Base-by-base conservation (phyloP, 2,888 invertebrate species). In the Chironomus riparius region DNA sequence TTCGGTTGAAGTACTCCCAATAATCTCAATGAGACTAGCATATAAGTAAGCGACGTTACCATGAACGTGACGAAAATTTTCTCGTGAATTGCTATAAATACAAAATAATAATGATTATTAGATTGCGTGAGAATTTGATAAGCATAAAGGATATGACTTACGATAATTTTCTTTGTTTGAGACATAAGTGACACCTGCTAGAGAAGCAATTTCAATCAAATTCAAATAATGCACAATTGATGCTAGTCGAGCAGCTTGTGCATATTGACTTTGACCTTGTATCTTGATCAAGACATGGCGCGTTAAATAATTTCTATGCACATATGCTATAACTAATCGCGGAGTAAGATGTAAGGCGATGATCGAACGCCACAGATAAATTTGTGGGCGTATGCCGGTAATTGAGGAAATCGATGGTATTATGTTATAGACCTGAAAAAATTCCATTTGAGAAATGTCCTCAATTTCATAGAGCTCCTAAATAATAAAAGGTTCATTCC, bases 321-420 rank as follows among this genome's bases (percentile, higher is more conserved):
- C 90, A 79, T 92, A 90, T 78, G 95, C 94, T 82, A 96, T 92
- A 80, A 95, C 89, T 83, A 95, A 88, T 82, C 96, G 90, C 80
- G 97, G 97, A 81, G 95, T 93, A 83, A 95, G 90, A 82, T 96
- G 96, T 81, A 96, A 88, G 78, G 95, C 96, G 81, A 96, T 92
- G 22, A 68, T 47, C 22, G 62, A 90, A 80, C 96, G 88, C 96
- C 97, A 97, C 80, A 96, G 86, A 85, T 97, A 96, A 80, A 93
- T 88, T 85, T 96, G 95, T 28, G 97, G 96, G 81, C 93, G 93
- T 79, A 96, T 91, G 73, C 96, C 96, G 78, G 96, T 97, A 83
- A 97, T 94, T 79, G 97, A 94, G 88, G 95, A 96, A 86, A 96
- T 95, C 80, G 95, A 95, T 81, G 97, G 96, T 82, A 97, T 91